phyloP scores from a whole-genome alignment of 2,113 vertebrate genomes.

The Amblyornis subalaris region DNA sequence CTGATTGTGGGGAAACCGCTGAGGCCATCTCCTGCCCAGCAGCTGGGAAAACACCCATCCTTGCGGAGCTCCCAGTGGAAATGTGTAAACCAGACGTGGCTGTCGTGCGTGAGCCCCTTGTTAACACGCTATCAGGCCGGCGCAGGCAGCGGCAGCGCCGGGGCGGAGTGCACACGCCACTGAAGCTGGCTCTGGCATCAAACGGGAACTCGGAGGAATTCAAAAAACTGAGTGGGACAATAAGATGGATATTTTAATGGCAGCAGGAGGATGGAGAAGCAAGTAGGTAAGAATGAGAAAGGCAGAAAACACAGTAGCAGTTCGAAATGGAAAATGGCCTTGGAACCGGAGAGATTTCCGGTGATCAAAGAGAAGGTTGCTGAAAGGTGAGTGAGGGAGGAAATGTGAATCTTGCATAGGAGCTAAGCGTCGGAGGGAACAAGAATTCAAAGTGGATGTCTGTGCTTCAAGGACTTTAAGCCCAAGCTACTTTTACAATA shows the following conservation, averaged over 20 bases:
- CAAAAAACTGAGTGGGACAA: background rate
- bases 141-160: background rate
- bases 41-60: slow-evolving; percentile 22
- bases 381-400: background rate
- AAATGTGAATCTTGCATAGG: background rate
- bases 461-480: background rate
- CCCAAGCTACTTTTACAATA: background rate
- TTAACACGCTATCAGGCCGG: background rate
- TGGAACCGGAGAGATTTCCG: background rate
- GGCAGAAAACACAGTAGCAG: background rate
- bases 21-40: background rate
- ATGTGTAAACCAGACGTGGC: background rate
- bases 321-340: background rate
- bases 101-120: background rate
- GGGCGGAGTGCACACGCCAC: accelerated
- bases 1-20: slow-evolving; percentile 8
- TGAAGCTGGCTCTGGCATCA: background rate
- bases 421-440: background rate
- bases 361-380: background rate
- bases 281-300: background rate
- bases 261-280: background rate
- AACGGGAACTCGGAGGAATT: background rate
- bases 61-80: background rate
- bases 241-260: background rate
- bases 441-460: background rate